A percentile compares a stretch with the other conserved stretches of the same genome.
These are phyloP conservation scores for Cromileptes altivelis DNA, from an alignment of 2,113 vertebrate species.

Conservation along the genomic window DNA sequence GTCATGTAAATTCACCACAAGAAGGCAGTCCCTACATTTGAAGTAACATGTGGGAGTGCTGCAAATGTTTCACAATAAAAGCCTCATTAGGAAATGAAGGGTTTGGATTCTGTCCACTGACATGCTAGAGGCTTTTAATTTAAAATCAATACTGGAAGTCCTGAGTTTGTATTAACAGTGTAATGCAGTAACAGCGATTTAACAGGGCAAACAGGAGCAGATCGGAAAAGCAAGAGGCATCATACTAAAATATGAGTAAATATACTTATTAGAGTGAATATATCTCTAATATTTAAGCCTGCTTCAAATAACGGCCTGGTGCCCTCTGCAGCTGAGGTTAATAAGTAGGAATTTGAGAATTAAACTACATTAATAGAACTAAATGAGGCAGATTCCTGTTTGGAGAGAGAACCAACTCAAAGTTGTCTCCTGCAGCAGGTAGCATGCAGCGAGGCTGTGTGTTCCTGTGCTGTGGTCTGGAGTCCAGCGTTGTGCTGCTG, in stretches of 20 bases:
- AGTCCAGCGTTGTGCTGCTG: conserved; percentile 90
- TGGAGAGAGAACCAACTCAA: background rate
- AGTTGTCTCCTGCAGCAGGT: conserved; percentile 70
- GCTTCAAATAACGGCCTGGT: no score
- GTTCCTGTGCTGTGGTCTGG: conserved; percentile 91
- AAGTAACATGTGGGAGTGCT: background rate
- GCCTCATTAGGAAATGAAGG: background rate
- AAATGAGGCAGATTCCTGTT: background rate
- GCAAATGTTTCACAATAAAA: background rate
- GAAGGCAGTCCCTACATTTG: background rate
- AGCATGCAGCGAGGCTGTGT: conserved; percentile 80
- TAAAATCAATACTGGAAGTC: no score
- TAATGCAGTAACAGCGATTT: no score
- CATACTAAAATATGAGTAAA: no score
- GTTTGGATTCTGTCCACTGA: no score
- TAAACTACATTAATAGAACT: background rate
- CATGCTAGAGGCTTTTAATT: no score
- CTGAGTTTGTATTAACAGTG: no score
- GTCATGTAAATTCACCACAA: background rate
- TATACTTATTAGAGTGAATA: no score
- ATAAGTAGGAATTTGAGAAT: background rate
- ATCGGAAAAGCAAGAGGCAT: no score
- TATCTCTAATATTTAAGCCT: no score
- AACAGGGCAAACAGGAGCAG: no score
- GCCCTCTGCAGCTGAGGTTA: no score